phyloP scores from a whole-genome alignment of 2,113 vertebrate genomes.

The Ellobius talpinus region DNA sequence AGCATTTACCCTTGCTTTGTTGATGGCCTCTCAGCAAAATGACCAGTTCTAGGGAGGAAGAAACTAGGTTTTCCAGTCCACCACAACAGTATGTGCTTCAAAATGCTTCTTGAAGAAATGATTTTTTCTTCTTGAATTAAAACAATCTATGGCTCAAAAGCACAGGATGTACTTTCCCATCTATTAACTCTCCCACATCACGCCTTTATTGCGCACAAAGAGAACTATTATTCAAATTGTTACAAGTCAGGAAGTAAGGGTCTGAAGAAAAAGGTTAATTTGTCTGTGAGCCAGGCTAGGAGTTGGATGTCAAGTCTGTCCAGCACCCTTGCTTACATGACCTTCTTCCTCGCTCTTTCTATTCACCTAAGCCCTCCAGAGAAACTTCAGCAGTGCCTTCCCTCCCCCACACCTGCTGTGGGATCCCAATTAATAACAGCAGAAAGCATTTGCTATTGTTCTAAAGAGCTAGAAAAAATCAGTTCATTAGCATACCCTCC shows the following conservation, averaged over 20 bases:
- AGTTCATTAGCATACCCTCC: conserved; percentile 78
- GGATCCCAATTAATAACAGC: conserved; percentile 78
- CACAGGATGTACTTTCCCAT: neutral
- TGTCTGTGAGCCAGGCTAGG: neutral
- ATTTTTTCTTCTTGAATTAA: neutral
- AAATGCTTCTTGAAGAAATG: neutral
- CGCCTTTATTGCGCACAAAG: neutral
- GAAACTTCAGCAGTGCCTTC: conserved; percentile 60
- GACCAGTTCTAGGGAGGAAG: neutral
- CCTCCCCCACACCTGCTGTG: conserved; percentile 78
- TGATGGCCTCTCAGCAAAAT: neutral
- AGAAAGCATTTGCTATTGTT: conserved; percentile 75
- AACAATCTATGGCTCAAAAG: neutral
- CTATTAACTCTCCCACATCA: neutral
- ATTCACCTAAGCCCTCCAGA: conserved; percentile 47
- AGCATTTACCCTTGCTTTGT: neutral
- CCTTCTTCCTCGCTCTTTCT: conserved; percentile 11
- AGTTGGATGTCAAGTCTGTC: neutral
- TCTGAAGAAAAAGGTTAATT: neutral
- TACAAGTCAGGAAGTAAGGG: conserved; percentile 10
- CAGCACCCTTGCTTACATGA: neutral
- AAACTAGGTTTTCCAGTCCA: neutral
- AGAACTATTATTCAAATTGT: conserved; percentile 29
- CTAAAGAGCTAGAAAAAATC: conserved; percentile 69
- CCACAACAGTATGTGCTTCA: neutral